Percentiles rank a stretch among this genome's conserved stretches.
phyloP scores from a whole-genome alignment of 2,797 vertebrate species.

The Gobionotothen gibberifrons region DNA sequence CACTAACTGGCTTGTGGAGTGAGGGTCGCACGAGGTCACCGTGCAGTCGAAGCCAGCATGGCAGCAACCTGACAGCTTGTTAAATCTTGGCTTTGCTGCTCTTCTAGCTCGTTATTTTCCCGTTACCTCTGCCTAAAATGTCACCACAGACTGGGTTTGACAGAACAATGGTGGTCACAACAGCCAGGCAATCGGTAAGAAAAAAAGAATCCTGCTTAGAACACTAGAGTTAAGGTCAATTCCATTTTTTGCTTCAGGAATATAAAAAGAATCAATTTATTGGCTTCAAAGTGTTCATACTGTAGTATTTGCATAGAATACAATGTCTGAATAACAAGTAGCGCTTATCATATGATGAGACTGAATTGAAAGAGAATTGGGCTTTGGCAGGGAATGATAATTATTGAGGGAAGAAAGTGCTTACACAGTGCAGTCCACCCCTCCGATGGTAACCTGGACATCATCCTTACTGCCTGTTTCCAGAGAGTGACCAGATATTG shows the following conservation, averaged over 20 bases:
- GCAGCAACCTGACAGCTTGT: slow-evolving; percentile 70
- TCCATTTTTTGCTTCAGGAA: slow-evolving; percentile 50
- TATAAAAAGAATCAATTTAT: slow-evolving; percentile 44
- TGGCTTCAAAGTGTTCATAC: slow-evolving; percentile 55
- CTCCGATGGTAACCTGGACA: slow-evolving; percentile 85
- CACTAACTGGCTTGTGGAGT: slow-evolving; percentile 29
- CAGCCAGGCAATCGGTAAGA: slow-evolving; percentile 23
- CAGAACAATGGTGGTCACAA: slow-evolving; percentile 51
- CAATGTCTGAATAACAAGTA: slow-evolving; percentile 66
- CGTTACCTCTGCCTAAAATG: slow-evolving; percentile 62
- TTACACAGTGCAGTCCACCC: slow-evolving; percentile 91
- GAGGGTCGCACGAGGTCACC: slow-evolving; percentile 48
- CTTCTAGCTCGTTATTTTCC: slow-evolving; percentile 66
- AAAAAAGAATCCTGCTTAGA: slow-evolving; percentile 26
- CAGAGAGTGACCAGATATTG: slow-evolving; percentile 87
- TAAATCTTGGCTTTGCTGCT: slow-evolving; percentile 61
- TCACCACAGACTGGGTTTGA: slow-evolving; percentile 49
- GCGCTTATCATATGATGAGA: slow-evolving; percentile 44
- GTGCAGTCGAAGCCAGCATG: slow-evolving; percentile 57
- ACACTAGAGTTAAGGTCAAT: slow-evolving; percentile 61
- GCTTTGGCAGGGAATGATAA: slow-evolving; percentile 54
- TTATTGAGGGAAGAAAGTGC: slow-evolving; percentile 66
- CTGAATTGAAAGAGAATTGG: slow-evolving; percentile 53
- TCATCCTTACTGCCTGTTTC: slow-evolving; percentile 91
- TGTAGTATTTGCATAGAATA: slow-evolving; percentile 59